Percentiles rank a stretch among this genome's conserved stretches.
phyloP scores from a whole-genome alignment of 2,888 invertebrate genomes.

The Rhyacophila evoluta region DNA sequence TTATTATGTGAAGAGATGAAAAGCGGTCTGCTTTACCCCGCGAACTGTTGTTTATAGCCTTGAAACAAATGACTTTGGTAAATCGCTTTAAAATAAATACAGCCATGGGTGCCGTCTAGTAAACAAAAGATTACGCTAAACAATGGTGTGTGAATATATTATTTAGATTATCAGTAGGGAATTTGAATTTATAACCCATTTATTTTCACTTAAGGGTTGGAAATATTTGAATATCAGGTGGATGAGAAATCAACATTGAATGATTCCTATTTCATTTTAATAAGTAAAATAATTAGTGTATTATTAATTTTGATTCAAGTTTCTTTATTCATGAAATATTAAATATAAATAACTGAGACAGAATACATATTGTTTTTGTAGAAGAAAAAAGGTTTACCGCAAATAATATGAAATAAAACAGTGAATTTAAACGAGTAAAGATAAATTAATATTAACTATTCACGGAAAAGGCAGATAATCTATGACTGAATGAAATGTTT shows the following conservation, averaged over 20 bases:
- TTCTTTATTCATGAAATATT: no score
- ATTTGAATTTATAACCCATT: slow-evolving; percentile 24
- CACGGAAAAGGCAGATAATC: no score
- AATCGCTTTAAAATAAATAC: slow-evolving; percentile 7
- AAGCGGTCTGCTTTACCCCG: not conserved
- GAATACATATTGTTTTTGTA: no score
- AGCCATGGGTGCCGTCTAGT: not conserved
- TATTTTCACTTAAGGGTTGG: slow-evolving; percentile 18
- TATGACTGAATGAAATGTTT: no score
- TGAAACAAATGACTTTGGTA: slow-evolving; percentile 6
- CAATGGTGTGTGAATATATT: slow-evolving; percentile 22
- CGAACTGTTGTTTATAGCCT: slow-evolving; percentile 5
- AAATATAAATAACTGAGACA: no score
- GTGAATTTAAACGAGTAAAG: no score
- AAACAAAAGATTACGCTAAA: slow-evolving; percentile 12
- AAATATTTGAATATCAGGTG: not conserved
- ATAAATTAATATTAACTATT: no score
- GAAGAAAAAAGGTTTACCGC: no score
- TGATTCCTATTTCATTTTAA: not conserved
- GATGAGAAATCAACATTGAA: not conserved
- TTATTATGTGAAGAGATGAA: slow-evolving; percentile 3
- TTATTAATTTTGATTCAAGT: no score
- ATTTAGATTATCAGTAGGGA: not conserved
- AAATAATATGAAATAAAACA: no score
- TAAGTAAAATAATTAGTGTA: no score